Percentiles rank a stretch among this genome's conserved stretches.
Evolutionary conservation across 2,113 vertebrate species (phyloP).

Genomic region (Anarhynchus alexandrinus): DNA sequence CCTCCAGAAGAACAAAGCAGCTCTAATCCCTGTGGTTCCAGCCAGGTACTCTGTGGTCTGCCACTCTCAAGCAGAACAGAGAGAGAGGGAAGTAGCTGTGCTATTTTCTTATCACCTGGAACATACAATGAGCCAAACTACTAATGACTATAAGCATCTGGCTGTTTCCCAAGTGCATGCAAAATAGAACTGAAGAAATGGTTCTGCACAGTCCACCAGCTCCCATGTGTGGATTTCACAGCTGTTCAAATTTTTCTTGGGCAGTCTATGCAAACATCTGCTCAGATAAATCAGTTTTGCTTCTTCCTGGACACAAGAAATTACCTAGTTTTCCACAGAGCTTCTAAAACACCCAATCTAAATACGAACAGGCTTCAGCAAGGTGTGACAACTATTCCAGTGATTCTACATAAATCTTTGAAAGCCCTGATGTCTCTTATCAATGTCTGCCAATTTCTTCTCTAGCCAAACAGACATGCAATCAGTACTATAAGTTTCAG

Average conservation of each 20-base stretch:
- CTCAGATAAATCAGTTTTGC: neutral
- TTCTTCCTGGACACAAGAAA: neutral
- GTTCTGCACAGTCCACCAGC: neutral
- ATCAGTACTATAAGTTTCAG: neutral
- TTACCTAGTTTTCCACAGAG: neutral
- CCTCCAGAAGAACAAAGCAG: neutral
- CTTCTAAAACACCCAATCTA: neutral
- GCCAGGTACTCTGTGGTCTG: neutral
- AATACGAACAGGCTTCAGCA: neutral
- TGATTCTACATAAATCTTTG: neutral
- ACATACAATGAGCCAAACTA: neutral
- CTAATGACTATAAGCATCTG: neutral
- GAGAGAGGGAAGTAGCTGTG: neutral
- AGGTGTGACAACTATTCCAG: neutral
- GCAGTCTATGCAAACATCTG: neutral
- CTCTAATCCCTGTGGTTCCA: neutral
- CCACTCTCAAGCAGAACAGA: neutral
- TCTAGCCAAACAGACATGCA: neutral
- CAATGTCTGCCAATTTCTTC: neutral
- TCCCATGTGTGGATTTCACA: neutral
- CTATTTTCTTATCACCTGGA: neutral
- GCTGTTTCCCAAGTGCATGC: neutral
- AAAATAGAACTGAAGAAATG: neutral
- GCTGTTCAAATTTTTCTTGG: neutral
- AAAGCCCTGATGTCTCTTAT: too few species aligned